A percentile compares a stretch with the other conserved stretches of the same genome.
phyloP scores from a whole-genome alignment of 2,113 vertebrate species.

The Lophotis ruficrista region DNA sequence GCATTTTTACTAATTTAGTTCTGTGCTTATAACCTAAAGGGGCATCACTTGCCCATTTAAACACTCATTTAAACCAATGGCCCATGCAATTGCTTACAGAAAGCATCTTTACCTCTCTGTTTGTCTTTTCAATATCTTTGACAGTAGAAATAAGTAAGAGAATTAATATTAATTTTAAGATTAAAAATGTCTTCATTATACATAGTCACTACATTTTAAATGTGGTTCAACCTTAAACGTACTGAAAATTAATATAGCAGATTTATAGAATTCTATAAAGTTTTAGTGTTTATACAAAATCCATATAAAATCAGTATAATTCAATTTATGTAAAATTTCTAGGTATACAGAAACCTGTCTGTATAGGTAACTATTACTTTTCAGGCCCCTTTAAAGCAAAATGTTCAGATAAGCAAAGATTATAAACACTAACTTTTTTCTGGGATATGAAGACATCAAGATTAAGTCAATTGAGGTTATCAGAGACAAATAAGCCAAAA shows the following conservation, averaged over 20 bases:
- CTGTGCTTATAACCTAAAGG: not conserved
- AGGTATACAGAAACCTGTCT: not conserved
- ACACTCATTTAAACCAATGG: constrained; percentile 29
- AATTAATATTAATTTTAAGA: not conserved
- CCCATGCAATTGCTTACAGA: constrained; percentile 35
- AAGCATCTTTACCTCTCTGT: constrained; percentile 25
- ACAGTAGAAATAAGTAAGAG: not conserved
- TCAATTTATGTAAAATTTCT: not conserved
- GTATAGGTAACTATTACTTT: not conserved
- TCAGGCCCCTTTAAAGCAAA: not conserved
- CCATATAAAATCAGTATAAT: not conserved
- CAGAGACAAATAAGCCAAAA: not conserved
- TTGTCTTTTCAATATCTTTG: constrained; percentile 1
- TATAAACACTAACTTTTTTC: not conserved
- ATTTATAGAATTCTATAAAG: not conserved
- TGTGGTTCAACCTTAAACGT: not conserved
- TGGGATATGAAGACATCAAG: not conserved
- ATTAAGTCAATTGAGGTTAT: not conserved
- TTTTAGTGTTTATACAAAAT: not conserved
- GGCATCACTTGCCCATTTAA: constrained; percentile 36
- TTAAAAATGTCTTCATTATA: not conserved
- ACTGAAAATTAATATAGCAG: not conserved
- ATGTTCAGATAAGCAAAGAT: not conserved
- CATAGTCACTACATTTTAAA: not conserved
- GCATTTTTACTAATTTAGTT: not conserved